Evolutionary conservation across 2,797 vertebrate species (phyloP).

Genomic region (Epinephelus coioides): DNA sequence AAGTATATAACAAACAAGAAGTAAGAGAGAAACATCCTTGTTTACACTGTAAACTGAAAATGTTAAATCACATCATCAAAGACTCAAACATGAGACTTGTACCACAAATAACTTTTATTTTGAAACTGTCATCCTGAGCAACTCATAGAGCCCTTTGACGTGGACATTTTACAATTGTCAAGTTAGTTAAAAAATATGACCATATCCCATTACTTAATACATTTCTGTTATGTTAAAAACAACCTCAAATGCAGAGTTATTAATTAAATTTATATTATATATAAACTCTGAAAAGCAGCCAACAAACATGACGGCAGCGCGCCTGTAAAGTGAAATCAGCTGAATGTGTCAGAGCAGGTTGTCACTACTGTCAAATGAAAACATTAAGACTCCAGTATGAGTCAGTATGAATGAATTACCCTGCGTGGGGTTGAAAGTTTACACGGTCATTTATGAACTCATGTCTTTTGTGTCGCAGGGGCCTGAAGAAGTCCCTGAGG

Average conservation of each 20-base stretch:
- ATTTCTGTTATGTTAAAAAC: constrained; percentile 29
- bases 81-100: constrained; percentile 6
- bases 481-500: neutral
- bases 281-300: constrained; percentile 19
- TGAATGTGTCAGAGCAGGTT: neutral
- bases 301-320: neutral
- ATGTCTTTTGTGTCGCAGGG: neutral
- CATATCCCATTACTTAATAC: neutral
- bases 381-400: neutral
- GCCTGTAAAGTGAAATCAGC: neutral
- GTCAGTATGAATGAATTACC: neutral
- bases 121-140: constrained; percentile 56
- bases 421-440: neutral
- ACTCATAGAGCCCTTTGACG: constrained; percentile 48
- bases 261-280: neutral
- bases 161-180: constrained; percentile 13
- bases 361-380: constrained; percentile 1
- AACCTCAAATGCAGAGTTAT: constrained; percentile 20
- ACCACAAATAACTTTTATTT: constrained; percentile 69
- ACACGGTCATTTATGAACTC: neutral
- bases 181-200: constrained; percentile 50
- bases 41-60: too few relatives aligned
- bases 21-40: too few relatives aligned
- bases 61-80: neutral
- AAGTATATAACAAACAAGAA: too few relatives aligned